Base-by-base conservation (phyloP, 2,113 vertebrate genomes). In the Delphinapterus leucas region DNA sequence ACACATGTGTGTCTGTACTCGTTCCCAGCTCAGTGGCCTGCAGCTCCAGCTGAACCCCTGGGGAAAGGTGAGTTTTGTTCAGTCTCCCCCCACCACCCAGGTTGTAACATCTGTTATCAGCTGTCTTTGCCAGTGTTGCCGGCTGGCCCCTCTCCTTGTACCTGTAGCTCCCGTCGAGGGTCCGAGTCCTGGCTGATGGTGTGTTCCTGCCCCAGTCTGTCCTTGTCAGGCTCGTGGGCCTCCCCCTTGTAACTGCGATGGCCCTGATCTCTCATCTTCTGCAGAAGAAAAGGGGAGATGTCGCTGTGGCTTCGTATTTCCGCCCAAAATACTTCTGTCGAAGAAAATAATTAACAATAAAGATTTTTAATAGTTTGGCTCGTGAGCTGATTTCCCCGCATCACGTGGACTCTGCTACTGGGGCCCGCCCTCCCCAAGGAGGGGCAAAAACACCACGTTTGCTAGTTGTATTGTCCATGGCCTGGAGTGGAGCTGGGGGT, bases 311-410 rank as follows among this genome's bases (percentile, higher is more conserved):
- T 98, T 96, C 80, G 68, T 95, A 94, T 97, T 97, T 97, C 96
- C 74, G 91, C 93, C 85, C 25, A 94, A 98, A 95, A 67, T 97
- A 88, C 97, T 97, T 95, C 74, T 98, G n/a, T 86, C 70, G 74
- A 65, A 81, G 44, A 25, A 53, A 47, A 38, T 77, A 98, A 49
- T 13, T 31, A 85, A 95, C 85, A 97, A 89, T 97, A 96, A 97
- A 97, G 96, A 81, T 97, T 98, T 98, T 98, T 98, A 97, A 98
- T 98, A 96, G 96, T 89, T 88, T 73, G 83, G 26, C 6, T 3
- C 8, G 60, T 73, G 53, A 86, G 74, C 61, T 36, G 26, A 41
- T 25, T n/a, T 58, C 41, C 53, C 17, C 4, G 0, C 13, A 3
- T 28, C 53, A 1, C 20, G 0, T 12, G 38, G 47, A 26, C 70